Base-by-base conservation (phyloP, 2,113 vertebrate genomes). In the Saguinus imperator region DNA sequence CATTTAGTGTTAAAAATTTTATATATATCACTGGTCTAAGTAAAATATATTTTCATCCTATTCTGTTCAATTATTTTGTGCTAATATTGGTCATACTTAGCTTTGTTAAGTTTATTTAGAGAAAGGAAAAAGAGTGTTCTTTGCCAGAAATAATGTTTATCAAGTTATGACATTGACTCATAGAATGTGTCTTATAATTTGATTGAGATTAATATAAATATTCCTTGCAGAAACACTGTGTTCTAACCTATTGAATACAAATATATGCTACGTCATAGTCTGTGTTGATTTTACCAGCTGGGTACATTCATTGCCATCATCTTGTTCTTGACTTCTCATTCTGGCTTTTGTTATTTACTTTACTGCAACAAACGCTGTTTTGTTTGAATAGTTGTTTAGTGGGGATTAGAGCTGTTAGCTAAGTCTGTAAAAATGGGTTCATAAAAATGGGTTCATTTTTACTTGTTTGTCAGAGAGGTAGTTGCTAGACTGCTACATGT, bases 31-130 rank as follows among this genome's bases (percentile, higher is more conserved):
- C 50, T 12, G 7, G 12, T 89, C 35, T 94, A 94, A 75, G 13
- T 87, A 84, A 92, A 83, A 77, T 81, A 40, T 58, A 8, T 93
- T 96, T 93, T 89, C 43, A 87, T 81, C 70, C 13, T 37, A 92
- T 72, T 92, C 20, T 96, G 0, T 81, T 81, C 83, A 95, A 73
- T 89, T 80, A 64, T 45, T 79, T 85, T 80, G 20, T 89, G 29
- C 64, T 85, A 87, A 92, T 84, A 77, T 64, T 97, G 70, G 72
- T 23, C 40, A 77, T 82, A 68, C 45, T 82, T 90, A 50, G 43
- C 17, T 61, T 81, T 18, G 23, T 35, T 37, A 37, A 77, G 8
- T 3, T 25, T 75, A 82, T 5, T 82, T 64, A 66, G 21, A 2
- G 5, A 86, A 80, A 70, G 45, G 6, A 25, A 45, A 73, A 64